Base-by-base conservation (phyloP, 2,888 invertebrate species). In the Caenorhabditis sp. region DNA sequence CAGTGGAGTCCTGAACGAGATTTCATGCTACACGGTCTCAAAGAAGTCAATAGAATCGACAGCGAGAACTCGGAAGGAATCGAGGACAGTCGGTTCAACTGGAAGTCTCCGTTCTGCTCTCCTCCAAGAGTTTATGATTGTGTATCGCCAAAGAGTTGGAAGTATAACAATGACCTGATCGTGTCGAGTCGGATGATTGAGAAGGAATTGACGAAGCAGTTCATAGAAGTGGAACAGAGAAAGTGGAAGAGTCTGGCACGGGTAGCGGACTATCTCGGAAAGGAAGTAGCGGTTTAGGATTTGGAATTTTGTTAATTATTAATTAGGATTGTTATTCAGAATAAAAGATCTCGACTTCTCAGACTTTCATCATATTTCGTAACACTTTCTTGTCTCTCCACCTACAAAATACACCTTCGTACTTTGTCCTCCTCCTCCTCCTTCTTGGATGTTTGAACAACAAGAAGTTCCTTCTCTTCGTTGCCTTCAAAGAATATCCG, bases 21-120 rank as follows among this genome's bases (percentile, higher is more conserved):
- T 74, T 90, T 89, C 58, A 86, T 89, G 80, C 70, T 89, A 9
- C 89, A 89, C 53, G 89, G 89, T 6, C 85, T 83, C 82, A 86
- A 89, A 67, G 79, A 79, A 15, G 28, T 62, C 0, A 77, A 74
- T 58, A 47, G 71, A 51, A 32, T 78, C 6, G 40, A 40, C 40
- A 6, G 6, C 13, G 40, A 40, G 2, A 40, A 13, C 6, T 2
- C 6, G 2, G 13, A 11, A 6, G 40, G 40, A 6, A 40, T 40
- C 11, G 40, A 40, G 13, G 40, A 40, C 40, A 40, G 40, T 40
- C 40, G 40, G 6, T 40, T 40, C 40, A 40, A 40, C 13, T 40
- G 40, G 40, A 8, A 13, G 2, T 40, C 40, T 40, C 40, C 40
- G 11, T 40, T 40, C 40, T 40, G 40, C 11, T 11, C 40, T 13